Base-by-base conservation (phyloP, 2,888 invertebrate species). In the Lasioglossum leucozonium region DNA sequence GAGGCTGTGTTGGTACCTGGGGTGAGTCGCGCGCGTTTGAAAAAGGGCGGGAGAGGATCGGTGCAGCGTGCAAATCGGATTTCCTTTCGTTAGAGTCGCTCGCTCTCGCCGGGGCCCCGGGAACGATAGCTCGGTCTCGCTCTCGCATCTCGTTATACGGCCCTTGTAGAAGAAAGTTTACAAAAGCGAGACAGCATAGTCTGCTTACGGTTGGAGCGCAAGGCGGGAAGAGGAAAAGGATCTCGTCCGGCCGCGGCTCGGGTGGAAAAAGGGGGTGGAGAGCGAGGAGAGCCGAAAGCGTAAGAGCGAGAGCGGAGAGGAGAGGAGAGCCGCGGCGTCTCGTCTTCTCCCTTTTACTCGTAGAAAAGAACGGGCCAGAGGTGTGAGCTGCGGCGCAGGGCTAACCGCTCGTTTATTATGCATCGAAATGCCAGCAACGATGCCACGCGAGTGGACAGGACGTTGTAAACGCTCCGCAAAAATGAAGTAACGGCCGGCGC, bases 361-460 rank as follows among this genome's bases (percentile, higher is more conserved):
- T 80, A 80, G 85, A 85, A 76, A 77, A 82, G 85, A 84, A 77
- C 85, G 81, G 81, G 71, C 87, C 87, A 91, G 89, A 93, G 92
- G 93, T 93, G 93, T 93, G 90, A 92, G 93, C 91, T 90, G 91
- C 90, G 91, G 92, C 91, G 92, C 91, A 90, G 87, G 93, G 93
- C 93, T 93, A 94, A 94, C 93, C 93, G 93, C 93, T 94, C 94
- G 93, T 94, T 94, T 94, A 94, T 94, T 94, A 94, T 94, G 94
- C 94, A 94, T 94, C 94, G 94, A 94, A 94, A 94, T 94, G 94
- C 94, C 94, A 94, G 92, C 91, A 92, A 93, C 92, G 94, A 94
- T 93, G 93, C 94, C 93, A 92, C 93, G 93, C 93, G 94, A 94
- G 93, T 94, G 93, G 94, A 94, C 94, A 93, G 93, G 92, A 93